Percentiles rank a stretch among this genome's conserved stretches.
Evolutionary conservation across 2,888 invertebrate species (phyloP).

Genomic region (Acrocyrtus sp.): DNA sequence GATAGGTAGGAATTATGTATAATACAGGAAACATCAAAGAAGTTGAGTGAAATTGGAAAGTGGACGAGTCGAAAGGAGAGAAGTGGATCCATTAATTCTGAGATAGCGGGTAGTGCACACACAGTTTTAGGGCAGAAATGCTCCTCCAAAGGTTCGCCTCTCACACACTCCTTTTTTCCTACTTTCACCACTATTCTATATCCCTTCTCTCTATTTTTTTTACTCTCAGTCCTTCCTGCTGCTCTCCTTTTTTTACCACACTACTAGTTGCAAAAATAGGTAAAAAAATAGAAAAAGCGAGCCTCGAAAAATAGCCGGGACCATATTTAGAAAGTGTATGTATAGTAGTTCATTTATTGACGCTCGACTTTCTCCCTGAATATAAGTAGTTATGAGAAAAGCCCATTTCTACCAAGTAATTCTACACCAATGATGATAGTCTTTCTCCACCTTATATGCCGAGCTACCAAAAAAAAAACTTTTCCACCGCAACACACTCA

Average conservation of each 20-base stretch:
- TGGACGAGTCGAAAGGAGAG: slow-evolving; percentile 28
- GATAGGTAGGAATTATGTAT: slow-evolving; percentile 13
- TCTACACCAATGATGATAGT: slow-evolving; percentile 8
- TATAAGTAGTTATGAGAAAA: neutral
- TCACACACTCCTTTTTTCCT: neutral
- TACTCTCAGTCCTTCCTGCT: too few relatives aligned
- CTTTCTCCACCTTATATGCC: neutral
- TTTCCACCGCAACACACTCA: neutral
- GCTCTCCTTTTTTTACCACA: too few relatives aligned
- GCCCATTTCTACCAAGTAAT: slow-evolving; percentile 24
- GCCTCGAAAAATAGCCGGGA: too few relatives aligned
- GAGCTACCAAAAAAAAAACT: too few relatives aligned
- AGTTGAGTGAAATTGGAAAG: slow-evolving; percentile 49
- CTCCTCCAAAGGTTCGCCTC: neutral
- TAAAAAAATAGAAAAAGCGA: slow-evolving; percentile 1
- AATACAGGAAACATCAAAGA: slow-evolving; percentile 48
- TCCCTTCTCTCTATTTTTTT: too few relatives aligned
- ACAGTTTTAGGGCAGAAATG: neutral
- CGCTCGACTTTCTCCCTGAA: slow-evolving; percentile 9
- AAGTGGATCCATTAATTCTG: slow-evolving; percentile 47
- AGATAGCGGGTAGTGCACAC: slow-evolving; percentile 3
- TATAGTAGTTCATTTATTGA: slow-evolving; percentile 47
- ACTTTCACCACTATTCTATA: too few relatives aligned
- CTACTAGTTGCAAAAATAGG: neutral
- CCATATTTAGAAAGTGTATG: slow-evolving; percentile 6